Evolutionary conservation across 1,140 invertebrate species (phyloP).

Genomic region (Arion vulgaris): DNA sequence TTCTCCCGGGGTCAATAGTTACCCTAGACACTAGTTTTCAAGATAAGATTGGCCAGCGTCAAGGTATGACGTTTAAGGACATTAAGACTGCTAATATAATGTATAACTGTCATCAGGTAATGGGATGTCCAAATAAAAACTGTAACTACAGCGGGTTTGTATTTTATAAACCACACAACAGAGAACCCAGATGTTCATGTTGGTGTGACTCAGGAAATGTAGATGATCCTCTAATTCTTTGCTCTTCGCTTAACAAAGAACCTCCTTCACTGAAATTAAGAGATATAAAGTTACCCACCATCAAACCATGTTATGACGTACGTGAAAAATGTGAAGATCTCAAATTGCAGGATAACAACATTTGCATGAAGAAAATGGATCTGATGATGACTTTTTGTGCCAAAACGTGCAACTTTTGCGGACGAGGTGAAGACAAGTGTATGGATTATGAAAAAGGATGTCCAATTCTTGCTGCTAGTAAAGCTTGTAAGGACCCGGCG

Average conservation of each 20-base stretch:
- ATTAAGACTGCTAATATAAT: slow-evolving; percentile 59
- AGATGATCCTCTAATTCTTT: neutral
- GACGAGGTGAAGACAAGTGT: slow-evolving; percentile 6
- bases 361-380: slow-evolving; percentile 25
- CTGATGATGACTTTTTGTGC: slow-evolving; percentile 20
- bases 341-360: neutral
- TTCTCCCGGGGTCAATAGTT: slow-evolving; percentile 46
- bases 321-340: slow-evolving; percentile 12
- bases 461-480: neutral
- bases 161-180: neutral
- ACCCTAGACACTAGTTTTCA: slow-evolving; percentile 52
- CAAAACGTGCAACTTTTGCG: slow-evolving; percentile 29
- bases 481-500: neutral
- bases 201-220: slow-evolving; percentile 23
- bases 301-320: neutral
- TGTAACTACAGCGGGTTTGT: neutral
- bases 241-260: neutral
- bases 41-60: slow-evolving; percentile 51
- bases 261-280: too few species aligned
- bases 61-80: slow-evolving; percentile 59
- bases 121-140: neutral
- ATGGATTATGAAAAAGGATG: slow-evolving; percentile 37
- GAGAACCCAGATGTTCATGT: neutral
- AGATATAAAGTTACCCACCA: neutral
- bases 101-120: slow-evolving; percentile 48